phyloP scores from a whole-genome alignment of 2,113 vertebrate genomes.

The Nothobranchius furzeri region DNA sequence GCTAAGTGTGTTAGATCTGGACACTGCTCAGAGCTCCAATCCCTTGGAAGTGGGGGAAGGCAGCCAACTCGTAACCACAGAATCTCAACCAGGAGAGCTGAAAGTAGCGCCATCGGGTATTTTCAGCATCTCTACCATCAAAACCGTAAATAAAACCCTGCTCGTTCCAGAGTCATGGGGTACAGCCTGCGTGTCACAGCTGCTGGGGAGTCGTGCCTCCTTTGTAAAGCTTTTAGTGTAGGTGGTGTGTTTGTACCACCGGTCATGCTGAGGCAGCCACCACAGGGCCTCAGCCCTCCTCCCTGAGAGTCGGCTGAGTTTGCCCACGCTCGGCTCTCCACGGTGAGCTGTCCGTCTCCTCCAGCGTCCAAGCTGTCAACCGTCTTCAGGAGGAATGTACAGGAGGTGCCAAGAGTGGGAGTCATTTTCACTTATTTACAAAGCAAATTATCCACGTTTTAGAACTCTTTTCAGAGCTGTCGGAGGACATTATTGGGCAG shows the following conservation, averaged over 20 bases:
- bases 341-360: constrained; percentile 52
- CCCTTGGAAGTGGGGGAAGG: constrained; percentile 9
- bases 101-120: constrained; percentile 62
- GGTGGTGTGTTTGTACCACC: constrained; percentile 76
- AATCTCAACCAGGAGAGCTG: constrained; percentile 54
- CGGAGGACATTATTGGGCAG: constrained; percentile 33
- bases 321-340: constrained; percentile 66
- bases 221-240: constrained; percentile 76
- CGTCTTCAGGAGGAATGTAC: constrained; percentile 39
- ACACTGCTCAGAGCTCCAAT: constrained; percentile 58
- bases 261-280: constrained; percentile 65
- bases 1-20: constrained; percentile 56
- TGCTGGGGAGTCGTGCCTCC: constrained; percentile 61
- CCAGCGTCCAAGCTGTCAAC: constrained; percentile 48
- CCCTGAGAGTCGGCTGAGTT: constrained; percentile 56
- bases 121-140: constrained; percentile 57
- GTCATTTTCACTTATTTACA: constrained; percentile 51
- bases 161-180: constrained; percentile 62
- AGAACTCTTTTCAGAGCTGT: constrained; percentile 7
- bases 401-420: constrained; percentile 1
- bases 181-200: constrained; percentile 63
- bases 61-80: constrained; percentile 28
- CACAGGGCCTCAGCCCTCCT: constrained; percentile 63
- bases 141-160: constrained; percentile 68
- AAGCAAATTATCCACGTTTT: constrained; percentile 20